phyloP scores from a whole-genome alignment of 2,797 vertebrate genomes.

The Cyclopterus lumpus region DNA sequence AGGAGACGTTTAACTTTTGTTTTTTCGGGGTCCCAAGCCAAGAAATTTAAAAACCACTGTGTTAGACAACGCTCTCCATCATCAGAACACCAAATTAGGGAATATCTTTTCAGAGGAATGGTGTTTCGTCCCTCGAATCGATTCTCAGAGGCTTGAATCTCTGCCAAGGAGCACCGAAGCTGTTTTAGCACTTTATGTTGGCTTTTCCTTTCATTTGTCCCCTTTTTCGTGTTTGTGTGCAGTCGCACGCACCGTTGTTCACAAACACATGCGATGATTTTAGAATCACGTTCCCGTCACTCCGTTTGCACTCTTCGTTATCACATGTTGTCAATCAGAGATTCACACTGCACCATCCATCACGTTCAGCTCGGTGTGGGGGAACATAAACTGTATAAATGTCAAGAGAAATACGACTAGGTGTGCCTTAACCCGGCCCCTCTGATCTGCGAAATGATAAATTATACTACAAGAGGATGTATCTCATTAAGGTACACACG shows the following conservation, averaged over 20 bases:
- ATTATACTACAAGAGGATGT: constrained; percentile 38
- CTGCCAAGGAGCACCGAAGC: not conserved
- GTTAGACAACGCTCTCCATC: constrained; percentile 1
- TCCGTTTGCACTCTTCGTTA: not conserved
- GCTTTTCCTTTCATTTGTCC: constrained; percentile 10
- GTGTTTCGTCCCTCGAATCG: constrained; percentile 3
- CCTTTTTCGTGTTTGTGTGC: not conserved
- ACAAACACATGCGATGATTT: not conserved
- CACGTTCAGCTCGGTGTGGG: constrained; percentile 6
- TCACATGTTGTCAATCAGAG: constrained; percentile 5
- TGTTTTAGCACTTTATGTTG: not conserved
- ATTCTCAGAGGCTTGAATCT: constrained; percentile 5
- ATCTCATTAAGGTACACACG: constrained; percentile 43
- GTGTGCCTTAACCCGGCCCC: constrained; percentile 5
- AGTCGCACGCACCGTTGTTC: constrained; percentile 6
- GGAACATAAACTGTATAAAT: constrained; percentile 14
- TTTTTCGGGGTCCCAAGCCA: not conserved
- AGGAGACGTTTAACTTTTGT: constrained; percentile 4
- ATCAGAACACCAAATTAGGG: constrained; percentile 13
- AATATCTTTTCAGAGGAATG: constrained; percentile 4
- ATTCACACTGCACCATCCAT: not conserved
- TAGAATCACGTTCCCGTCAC: constrained; percentile 8
- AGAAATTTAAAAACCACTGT: not conserved
- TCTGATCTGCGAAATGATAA: constrained; percentile 49
- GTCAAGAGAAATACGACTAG: not conserved